Evolutionary conservation across 2,888 invertebrate genomes (phyloP), one percentile per base, ranked within the genome.

Genomic region (Allophyes oxyacanthae): DNA sequence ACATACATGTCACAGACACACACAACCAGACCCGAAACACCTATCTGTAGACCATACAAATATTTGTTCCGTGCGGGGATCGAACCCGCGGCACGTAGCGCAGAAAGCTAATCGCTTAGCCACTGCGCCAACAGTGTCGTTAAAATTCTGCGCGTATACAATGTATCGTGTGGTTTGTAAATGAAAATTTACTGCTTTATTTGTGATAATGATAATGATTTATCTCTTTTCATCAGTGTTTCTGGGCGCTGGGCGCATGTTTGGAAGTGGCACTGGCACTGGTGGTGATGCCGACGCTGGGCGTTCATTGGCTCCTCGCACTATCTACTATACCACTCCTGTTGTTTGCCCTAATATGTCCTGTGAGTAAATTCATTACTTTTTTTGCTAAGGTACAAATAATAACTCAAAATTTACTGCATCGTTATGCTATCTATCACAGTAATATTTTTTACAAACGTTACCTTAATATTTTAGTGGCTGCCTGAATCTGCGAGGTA

Each of bases 241-340:
- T 99, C 93, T 99, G 99, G 99, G 98, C 99, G 0, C 95, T 99
- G 38, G 99, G 99, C 32, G 98, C 99, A 8, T 98, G 98, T 86
- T 96, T 99, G 82, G 99, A 99, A 92, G 98, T 98, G 44, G 96
- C 98, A 14, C 91, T 99, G 64, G 99, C 99, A 10, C 94, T 99
- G 72, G 95, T 97, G 32, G 96, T 99, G 53, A 99, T 99, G 97
- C 98, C 98, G 1, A 96, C 97, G 0, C 94, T 98, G 71, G 99
- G 99, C 38, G 98, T 99, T 95, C 96, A 98, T 80, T 98, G 98
- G 97, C 95, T 99, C 30, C 95, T 99, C 13, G 97, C 96, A n/a
- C 92, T 99, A n/a, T 98, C 98, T 0, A 97, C 98, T 0, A 94
- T 98, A 69, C 99, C 99, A 0, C 94, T 99, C 45, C 94, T 98